Evolutionary conservation across 2,888 invertebrate species (phyloP), one percentile per base, ranked within the genome.

Genomic region (Eupithecia subfuscata): DNA sequence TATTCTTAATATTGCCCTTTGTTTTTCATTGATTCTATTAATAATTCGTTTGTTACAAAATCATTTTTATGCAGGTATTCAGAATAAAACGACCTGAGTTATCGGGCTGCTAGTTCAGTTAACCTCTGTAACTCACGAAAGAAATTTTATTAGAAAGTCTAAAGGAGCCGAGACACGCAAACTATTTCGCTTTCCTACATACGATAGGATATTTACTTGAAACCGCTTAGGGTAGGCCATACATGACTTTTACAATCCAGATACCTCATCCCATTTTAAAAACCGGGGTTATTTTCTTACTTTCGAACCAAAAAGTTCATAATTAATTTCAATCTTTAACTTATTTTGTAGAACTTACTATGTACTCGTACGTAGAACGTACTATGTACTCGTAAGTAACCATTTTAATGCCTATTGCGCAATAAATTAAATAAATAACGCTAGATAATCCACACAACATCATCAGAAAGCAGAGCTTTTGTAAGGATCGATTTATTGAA

Each of bases 111-210:
- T 25, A 25, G 60, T 73, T 70, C 40, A 74, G 71, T 76, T 76
- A 75, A 76, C 75, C 78, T 78, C 40, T 71, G 76, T 67, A 77
- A 73, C 71, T 75, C 74, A 75, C 72, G 73, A 75, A 75, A 78
- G 68, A 80, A 80, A 83, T 80, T 79, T 74, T 77, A 78, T 77
- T 76, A 77, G 65, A 80, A 84, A 83, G 78, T 76, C 74, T 79
- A 79, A 85, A 83, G 78, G 83, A 78, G 81, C 74, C 56, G 70
- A 79, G 78, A 80, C 84, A 84, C 79, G 80, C 75, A 52, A 87
- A 88, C 86, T 87, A 89, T 88, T 75, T 71, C 73, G 69, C 80
- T 81, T 82, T 76, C 81, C 83, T 81, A 83, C 84, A 86, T 83
- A 78, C 72, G 75, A 65, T 68, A 70, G 63, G 69, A 67, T 70